Evolutionary conservation across 1,140 invertebrate genomes (phyloP), one percentile per base, ranked within the genome.

Genomic region (Drosophila trapezifrons): DNA sequence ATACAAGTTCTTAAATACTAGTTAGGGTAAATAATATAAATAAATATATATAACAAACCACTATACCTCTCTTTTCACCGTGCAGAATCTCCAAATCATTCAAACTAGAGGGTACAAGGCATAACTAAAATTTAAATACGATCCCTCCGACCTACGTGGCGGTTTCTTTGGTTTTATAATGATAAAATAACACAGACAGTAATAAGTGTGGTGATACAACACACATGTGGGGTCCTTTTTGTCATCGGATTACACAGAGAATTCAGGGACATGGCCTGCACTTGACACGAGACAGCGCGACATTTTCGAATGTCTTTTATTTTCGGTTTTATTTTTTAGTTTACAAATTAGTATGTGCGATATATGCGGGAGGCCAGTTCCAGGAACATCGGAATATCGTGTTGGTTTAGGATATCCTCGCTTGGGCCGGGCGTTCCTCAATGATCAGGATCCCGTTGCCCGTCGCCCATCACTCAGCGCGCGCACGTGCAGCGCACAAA

Each of bases 321-420:
- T 18, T 56, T 47, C 32, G 42, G 70, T 66, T 58, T 51, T 47
- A 59, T 59, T 62, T 77, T 78, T 87, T 80, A 80, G 83, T 87
- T 87, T 83, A 86, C 83, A 86, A 86, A 87, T 86, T 87, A 83
- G 79, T 82, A 85, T 74, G 81, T 80, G 81, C 46, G 70, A 71
- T 70, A 79, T 38, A 84, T 77, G 67, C 81, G 78, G 82, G 81
- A 76, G 79, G 57, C 38, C 43, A 47, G 52, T 86, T 86, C 83
- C 49, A 35, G 64, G 29, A 32, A 32, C 10, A 86, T 38, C 27
- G 4, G 40, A 18, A 20, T 15, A 52, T 52, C 3, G 17, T 86
- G 83, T 87, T 86, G 56, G 76, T 83, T 86, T 87, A 86, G 83
- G 83, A 82, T 57, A 57, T 58, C 43, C 60, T n/a, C 35, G 43